phyloP scores from a whole-genome alignment of 2,797 vertebrate genomes.

The Lophius americanus region DNA sequence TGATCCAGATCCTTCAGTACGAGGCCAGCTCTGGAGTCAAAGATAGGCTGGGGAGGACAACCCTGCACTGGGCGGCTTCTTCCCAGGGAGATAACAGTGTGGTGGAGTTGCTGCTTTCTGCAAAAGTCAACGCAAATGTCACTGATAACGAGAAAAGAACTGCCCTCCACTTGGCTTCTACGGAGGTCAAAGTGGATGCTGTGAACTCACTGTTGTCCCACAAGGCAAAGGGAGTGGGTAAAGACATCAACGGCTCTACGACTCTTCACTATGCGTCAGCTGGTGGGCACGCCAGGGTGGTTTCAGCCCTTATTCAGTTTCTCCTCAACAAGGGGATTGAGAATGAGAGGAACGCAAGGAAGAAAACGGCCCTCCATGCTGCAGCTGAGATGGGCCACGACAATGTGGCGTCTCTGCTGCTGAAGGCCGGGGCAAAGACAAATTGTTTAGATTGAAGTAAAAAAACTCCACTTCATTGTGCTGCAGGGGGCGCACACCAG shows the following conservation, averaged over 20 bases:
- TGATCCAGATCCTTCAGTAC: conserved; percentile 71
- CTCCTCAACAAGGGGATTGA: conserved; percentile 75
- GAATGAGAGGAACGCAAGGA: conserved; percentile 84
- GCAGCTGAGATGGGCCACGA: conserved; percentile 80
- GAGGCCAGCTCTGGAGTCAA: conserved; percentile 66
- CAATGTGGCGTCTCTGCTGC: conserved; percentile 63
- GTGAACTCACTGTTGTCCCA: conserved; percentile 67
- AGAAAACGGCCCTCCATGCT: conserved; percentile 82
- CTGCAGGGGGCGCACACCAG: conserved; percentile 62
- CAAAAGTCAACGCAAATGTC: conserved; percentile 68
- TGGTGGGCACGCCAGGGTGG: conserved; percentile 61
- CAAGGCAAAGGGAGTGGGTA: conserved; percentile 46
- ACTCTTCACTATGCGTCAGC: neutral
- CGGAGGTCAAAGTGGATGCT: conserved; percentile 56
- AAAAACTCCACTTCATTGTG: conserved; percentile 81
- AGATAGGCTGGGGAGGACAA: conserved; percentile 71
- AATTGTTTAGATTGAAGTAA: conserved; percentile 83
- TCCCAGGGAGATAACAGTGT: conserved; percentile 52
- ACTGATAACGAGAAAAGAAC: conserved; percentile 82
- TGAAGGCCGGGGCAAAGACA: conserved; percentile 74
- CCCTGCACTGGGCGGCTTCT: conserved; percentile 79
- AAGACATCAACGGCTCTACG: too few relatives aligned
- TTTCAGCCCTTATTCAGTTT: conserved; percentile 68
- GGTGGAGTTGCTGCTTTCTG: conserved; percentile 76
- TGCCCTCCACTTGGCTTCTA: conserved; percentile 79